These are phyloP conservation scores for Tamandua tetradactyla DNA, from an alignment of 2,797 vertebrate species.

Conservation along the genomic window DNA sequence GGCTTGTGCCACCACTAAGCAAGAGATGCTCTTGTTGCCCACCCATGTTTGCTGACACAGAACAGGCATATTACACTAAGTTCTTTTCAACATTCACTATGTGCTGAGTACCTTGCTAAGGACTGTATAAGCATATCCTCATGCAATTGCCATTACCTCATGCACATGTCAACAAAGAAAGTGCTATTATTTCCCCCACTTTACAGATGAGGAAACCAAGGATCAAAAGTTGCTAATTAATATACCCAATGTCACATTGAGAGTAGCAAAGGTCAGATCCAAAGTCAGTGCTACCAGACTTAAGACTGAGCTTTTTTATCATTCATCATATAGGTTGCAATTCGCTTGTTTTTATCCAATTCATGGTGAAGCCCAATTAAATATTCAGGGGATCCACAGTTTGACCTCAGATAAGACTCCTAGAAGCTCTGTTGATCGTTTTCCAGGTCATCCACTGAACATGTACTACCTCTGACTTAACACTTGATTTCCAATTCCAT, in stretches of 20 bases:
- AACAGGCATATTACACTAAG: not conserved
- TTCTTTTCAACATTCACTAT: not conserved
- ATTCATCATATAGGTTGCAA: not conserved
- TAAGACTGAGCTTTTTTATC: not conserved
- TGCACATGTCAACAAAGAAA: not conserved
- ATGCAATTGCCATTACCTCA: fast-evolving
- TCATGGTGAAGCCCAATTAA: not conserved
- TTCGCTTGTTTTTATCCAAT: not conserved
- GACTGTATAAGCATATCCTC: not conserved
- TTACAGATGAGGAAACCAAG: not conserved
- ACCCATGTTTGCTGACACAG: not conserved
- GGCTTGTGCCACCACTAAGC: not conserved
- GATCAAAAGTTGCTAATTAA: not conserved
- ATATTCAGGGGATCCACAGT: not conserved
- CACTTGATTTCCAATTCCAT: no score
- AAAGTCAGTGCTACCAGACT: not conserved
- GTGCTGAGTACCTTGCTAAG: not conserved
- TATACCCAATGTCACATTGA: not conserved
- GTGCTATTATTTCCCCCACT: not conserved
- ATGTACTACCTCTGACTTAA: not conserved
- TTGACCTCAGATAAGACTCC: not conserved
- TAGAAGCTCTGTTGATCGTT: not conserved
- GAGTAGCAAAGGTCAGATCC: not conserved
- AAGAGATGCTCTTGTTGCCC: fast-evolving
- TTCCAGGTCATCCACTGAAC: not conserved